Evolutionary conservation across 2,113 vertebrate genomes (phyloP).

Genomic region (Hemichromis elongatus): DNA sequence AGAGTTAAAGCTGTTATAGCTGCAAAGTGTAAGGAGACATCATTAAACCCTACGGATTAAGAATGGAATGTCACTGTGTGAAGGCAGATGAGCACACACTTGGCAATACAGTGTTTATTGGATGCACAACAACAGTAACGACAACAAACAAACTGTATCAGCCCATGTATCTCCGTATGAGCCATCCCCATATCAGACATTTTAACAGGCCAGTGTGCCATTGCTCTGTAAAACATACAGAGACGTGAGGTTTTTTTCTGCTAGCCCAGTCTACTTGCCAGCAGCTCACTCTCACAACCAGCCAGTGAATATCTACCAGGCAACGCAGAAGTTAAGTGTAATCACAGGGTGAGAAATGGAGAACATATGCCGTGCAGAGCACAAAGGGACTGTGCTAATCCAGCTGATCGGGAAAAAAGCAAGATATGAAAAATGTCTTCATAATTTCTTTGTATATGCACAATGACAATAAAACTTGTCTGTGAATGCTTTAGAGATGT

Average conservation of each 20-base stretch:
- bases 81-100: not conserved
- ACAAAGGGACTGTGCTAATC: not conserved
- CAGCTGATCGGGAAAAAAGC: rapidly evolving
- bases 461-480: not conserved
- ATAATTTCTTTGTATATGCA: not conserved
- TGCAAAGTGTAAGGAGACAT: not conserved
- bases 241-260: no score
- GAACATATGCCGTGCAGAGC: not conserved
- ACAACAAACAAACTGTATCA: not conserved
- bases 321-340: not conserved
- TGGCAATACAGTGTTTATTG: not conserved
- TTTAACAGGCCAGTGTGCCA: no score
- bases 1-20: not conserved
- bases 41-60: not conserved
- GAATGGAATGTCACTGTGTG: not conserved
- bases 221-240: no score
- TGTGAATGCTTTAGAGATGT: not conserved
- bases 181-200: no score
- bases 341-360: not conserved
- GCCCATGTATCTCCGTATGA: not conserved
- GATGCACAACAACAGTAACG: not conserved
- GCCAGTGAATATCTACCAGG: not conserved
- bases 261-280: not conserved
- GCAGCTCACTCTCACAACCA: not conserved
- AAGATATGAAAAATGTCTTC: no score